Evolutionary conservation across 2,797 vertebrate species (phyloP).

Genomic region (Melanogrammus aeglefinus): DNA sequence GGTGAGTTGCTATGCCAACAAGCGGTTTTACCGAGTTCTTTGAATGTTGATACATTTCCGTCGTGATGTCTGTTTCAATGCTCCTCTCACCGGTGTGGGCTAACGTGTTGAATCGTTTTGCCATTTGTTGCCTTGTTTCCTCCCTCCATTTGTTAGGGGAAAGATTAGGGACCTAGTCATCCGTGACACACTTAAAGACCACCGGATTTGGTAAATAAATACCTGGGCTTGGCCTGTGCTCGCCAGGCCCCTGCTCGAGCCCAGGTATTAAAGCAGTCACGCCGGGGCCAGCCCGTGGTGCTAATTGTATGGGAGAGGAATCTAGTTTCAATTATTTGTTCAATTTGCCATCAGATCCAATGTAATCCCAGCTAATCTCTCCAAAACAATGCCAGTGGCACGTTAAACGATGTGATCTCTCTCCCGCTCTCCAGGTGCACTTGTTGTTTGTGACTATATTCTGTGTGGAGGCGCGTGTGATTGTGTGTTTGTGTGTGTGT

Average conservation of each 20-base stretch:
- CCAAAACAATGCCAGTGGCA: slow-evolving; percentile 56
- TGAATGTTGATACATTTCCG: slow-evolving; percentile 78
- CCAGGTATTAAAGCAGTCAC: slow-evolving; percentile 17
- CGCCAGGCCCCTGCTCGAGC: not conserved
- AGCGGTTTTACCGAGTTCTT: slow-evolving; percentile 85
- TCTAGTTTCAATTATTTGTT: slow-evolving; percentile 63
- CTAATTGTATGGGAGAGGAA: slow-evolving; percentile 48
- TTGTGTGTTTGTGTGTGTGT: slow-evolving; percentile 9
- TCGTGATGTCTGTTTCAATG: slow-evolving; percentile 36
- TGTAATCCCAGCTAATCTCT: slow-evolving; percentile 70
- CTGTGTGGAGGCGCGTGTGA: not conserved
- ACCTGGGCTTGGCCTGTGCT: not conserved
- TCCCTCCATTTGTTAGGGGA: not conserved
- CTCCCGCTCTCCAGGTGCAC: not conserved
- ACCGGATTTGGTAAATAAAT: not conserved
- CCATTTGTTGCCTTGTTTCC: not conserved
- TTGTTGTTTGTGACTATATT: not conserved
- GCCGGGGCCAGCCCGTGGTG: slow-evolving; percentile 39
- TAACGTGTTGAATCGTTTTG: not conserved
- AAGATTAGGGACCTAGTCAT: not conserved
- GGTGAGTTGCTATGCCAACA: slow-evolving; percentile 84
- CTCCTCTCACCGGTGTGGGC: slow-evolving; percentile 10
- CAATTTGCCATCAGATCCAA: slow-evolving; percentile 57
- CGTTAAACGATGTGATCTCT: slow-evolving; percentile 30
- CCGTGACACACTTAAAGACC: slow-evolving; percentile 1